A percentile compares a stretch with the other conserved stretches of the same genome.
phyloP scores from a whole-genome alignment of 2,888 invertebrate species.

The Panzeria rudis region DNA sequence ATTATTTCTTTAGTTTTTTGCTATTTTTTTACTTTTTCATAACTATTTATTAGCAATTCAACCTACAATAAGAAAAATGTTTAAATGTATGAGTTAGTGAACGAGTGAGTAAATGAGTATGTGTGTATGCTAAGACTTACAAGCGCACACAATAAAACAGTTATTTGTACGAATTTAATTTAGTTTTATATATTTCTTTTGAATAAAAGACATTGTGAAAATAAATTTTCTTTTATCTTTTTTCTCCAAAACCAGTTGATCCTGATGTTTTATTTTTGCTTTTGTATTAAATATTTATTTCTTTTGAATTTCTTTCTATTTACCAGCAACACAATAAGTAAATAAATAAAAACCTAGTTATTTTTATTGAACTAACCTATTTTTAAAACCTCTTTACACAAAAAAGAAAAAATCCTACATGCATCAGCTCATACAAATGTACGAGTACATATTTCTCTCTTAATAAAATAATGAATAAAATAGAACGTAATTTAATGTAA shows the following conservation, averaged over 20 bases:
- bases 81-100: slow-evolving; percentile 19
- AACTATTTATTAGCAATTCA: slow-evolving; percentile 61
- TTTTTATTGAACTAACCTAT: slow-evolving; percentile 70
- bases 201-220: background rate
- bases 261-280: slow-evolving; percentile 12
- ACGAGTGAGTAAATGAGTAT: background rate
- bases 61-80: slow-evolving; percentile 62
- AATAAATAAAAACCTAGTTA: slow-evolving; percentile 62
- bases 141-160: slow-evolving; percentile 58
- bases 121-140: background rate
- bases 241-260: slow-evolving; percentile 49
- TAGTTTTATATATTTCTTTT: slow-evolving; percentile 31
- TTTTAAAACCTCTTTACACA: slow-evolving; percentile 54
- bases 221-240: slow-evolving; percentile 17
- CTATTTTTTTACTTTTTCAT: slow-evolving; percentile 8
- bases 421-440: background rate
- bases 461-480: slow-evolving; percentile 13
- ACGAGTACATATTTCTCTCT: slow-evolving; percentile 8
- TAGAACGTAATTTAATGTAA: slow-evolving; percentile 50
- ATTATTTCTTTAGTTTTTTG: slow-evolving; percentile 41
- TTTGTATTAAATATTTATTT: slow-evolving; percentile 36
- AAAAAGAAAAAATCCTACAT: slow-evolving; percentile 7
- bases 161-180: slow-evolving; percentile 61
- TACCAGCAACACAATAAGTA: slow-evolving; percentile 11
- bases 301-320: slow-evolving; percentile 40